phyloP scores from a whole-genome alignment of 2,113 vertebrate genomes.

The Terrapene triunguis region DNA sequence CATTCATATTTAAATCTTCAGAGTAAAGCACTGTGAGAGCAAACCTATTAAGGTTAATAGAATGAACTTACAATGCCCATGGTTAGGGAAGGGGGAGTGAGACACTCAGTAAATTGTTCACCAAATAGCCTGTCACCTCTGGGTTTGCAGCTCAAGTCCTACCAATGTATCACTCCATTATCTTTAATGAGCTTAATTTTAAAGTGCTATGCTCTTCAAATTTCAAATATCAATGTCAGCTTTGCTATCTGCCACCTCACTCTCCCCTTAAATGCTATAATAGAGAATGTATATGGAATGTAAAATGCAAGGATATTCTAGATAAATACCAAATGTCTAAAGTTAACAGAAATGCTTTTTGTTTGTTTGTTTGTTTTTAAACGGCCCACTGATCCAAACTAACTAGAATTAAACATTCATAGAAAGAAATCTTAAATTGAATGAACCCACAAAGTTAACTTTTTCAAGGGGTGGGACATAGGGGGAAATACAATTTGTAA shows the following conservation, averaged over 20 bases:
- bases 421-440: neutral
- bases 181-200: slow-evolving; percentile 56
- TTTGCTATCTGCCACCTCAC: slow-evolving; percentile 27
- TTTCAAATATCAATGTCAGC: neutral
- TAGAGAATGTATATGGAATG: neutral
- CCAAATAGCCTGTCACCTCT: slow-evolving; percentile 63
- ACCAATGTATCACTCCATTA: slow-evolving; percentile 56
- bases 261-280: slow-evolving; percentile 17
- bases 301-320: neutral
- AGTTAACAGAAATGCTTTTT: neutral
- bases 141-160: slow-evolving; percentile 42
- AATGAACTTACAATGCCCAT: slow-evolving; percentile 63
- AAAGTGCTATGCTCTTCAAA: slow-evolving; percentile 53
- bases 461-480: neutral
- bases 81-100: slow-evolving; percentile 43
- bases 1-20: slow-evolving; percentile 73
- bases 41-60: slow-evolving; percentile 77
- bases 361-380: too few species aligned
- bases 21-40: slow-evolving; percentile 72
- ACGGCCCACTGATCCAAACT: neutral
- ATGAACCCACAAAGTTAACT: neutral
- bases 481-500: neutral
- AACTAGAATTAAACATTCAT: neutral
- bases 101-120: slow-evolving; percentile 65
- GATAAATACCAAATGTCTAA: neutral